Evolutionary conservation across 2,797 vertebrate species (phyloP), one percentile per base, ranked within the genome.

Genomic region (Dendrocincla tyrannina): DNA sequence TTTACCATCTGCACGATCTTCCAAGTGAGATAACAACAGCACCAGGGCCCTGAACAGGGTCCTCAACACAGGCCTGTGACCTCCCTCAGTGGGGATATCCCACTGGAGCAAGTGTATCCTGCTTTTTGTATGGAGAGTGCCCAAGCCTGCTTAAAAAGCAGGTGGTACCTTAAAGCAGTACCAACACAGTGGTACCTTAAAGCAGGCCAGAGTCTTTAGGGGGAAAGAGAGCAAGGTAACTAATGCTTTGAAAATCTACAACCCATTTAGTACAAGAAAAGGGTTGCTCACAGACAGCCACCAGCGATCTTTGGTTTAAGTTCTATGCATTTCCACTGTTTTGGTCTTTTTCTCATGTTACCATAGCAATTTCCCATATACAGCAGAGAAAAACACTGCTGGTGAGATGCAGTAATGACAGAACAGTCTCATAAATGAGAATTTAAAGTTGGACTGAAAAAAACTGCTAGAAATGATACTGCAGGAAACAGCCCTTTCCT

Each of bases 321-420:
- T 78, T 88, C 41, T 3, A 47, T 25, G 39, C 35, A 82, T 87
- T 93, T 89, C 63, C 78, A 79, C 30, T 80, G 77, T 85, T 91
- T 83, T 37, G 83, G 70, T 85, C 60, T 77, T 93, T 85, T 62
- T 91, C 82, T 82, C 46, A 55, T 1, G 64, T 95, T 96, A 77
- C 93, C 85, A 92, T 91, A 95, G 91, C 78, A 91, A 95, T 96
- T 91, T 85, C 64, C 70, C 32, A 72, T 87, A 85, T n/a, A 79
- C 64, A 91, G 69, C 59, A 85, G 79, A 60, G 44, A 41, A 87
- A 77, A 82, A 32, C 2, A 13, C 60, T 91, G 80, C 84, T 83
- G 83, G 63, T 30, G 53, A 96, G 77, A 92, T 49, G 81, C 33
- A 63, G 58, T 64, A 93, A 82, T 91, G 83, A 77, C 58, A 93